Conservation (phyloP, 1,140 invertebrate genomes). For the Lutraria rhynchaena region DNA sequence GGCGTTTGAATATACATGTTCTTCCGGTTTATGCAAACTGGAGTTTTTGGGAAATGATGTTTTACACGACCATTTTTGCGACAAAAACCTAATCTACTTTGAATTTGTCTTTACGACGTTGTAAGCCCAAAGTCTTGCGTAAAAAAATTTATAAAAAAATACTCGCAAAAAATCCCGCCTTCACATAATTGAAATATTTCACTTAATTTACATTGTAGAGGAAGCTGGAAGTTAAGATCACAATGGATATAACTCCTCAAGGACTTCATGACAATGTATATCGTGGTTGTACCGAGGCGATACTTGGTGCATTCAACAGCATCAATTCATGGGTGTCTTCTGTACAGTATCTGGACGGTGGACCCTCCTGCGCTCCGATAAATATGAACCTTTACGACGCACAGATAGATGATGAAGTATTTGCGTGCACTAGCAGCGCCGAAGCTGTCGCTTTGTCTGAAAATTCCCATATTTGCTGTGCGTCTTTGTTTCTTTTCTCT, state of each 20-base stretch:
- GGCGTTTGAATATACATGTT: too few species aligned
- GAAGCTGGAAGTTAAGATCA: not conserved
- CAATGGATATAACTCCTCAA: slow-evolving; percentile 4
- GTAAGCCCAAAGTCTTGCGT: too few species aligned
- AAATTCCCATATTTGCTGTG: slow-evolving; percentile 15
- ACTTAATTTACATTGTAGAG: slow-evolving; percentile 1
- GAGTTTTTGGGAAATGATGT: too few species aligned
- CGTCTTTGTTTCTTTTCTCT: too few species aligned
- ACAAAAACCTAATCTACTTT: too few species aligned
- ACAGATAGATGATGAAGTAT: not conserved
- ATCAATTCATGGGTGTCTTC: not conserved
- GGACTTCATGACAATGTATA: slow-evolving; percentile 5
- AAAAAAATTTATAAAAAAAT: too few species aligned
- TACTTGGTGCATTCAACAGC: not conserved
- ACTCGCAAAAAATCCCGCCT: too few species aligned
- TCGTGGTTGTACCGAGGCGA: not conserved
- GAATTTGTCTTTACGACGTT: too few species aligned
- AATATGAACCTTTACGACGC: not conserved
- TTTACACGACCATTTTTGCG: too few species aligned
- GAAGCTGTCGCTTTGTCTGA: not conserved
- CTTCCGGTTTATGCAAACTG: too few species aligned
- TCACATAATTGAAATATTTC: too few species aligned
- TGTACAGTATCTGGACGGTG: not conserved
- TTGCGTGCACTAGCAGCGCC: slow-evolving; percentile 24
- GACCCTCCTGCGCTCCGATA: not conserved